Percentiles rank a stretch among this genome's conserved stretches.
Conservation (phyloP, 1,140 invertebrate genomes). For the Nautilus pompilius region DNA sequence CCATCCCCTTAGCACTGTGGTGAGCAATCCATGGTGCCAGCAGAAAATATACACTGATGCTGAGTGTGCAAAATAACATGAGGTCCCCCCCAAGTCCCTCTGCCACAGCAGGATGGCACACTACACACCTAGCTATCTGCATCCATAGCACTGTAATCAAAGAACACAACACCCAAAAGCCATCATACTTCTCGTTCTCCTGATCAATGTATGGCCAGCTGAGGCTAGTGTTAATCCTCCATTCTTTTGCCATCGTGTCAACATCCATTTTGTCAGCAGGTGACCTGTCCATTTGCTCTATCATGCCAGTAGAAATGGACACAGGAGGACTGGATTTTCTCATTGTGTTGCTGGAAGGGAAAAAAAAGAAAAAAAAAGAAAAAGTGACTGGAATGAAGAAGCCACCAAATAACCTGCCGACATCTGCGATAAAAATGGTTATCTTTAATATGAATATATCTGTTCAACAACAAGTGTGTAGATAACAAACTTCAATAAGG, state of each 20-base stretch:
- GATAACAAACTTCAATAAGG: too few relatives aligned
- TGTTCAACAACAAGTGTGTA: too few relatives aligned
- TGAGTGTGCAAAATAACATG: too few relatives aligned
- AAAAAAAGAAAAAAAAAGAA: constrained; percentile 1
- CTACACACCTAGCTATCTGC: not conserved
- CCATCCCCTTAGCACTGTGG: too few relatives aligned
- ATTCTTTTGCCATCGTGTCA: constrained; percentile 19
- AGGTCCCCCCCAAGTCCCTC: not conserved
- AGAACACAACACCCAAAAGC: too few relatives aligned
- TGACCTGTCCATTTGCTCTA: constrained; percentile 44
- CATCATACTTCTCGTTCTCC: constrained; percentile 15
- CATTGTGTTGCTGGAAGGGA: constrained; percentile 45
- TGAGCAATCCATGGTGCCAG: too few relatives aligned
- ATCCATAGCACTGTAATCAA: not conserved
- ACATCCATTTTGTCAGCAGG: constrained; percentile 20
- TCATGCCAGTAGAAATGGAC: constrained; percentile 64
- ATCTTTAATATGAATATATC: too few relatives aligned
- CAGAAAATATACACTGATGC: too few relatives aligned
- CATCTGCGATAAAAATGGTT: too few relatives aligned
- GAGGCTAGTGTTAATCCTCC: constrained; percentile 5
- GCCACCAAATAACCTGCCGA: not conserved
- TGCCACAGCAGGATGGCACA: not conserved
- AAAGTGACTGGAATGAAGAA: not conserved
- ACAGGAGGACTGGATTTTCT: constrained; percentile 62
- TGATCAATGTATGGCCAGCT: constrained; percentile 31